Percentiles rank a stretch among this genome's conserved stretches.
These are phyloP conservation scores for Ciconia boyciana DNA, from an alignment of 2,113 vertebrate species.

Conservation along the genomic window DNA sequence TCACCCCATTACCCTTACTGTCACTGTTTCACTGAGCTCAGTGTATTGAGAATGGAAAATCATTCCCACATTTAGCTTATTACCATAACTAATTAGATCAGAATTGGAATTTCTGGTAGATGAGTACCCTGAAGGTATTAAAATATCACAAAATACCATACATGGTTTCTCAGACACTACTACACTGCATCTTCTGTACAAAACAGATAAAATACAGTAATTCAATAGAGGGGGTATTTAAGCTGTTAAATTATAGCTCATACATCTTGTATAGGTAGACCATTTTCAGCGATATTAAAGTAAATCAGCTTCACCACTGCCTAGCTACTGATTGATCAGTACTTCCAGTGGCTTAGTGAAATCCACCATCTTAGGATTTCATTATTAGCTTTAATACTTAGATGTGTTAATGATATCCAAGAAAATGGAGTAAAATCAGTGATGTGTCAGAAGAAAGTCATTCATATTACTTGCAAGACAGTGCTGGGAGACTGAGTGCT, in stretches of 20 bases:
- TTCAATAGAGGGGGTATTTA: neutral
- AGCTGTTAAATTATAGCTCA: neutral
- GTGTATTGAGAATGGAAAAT: slow-evolving; percentile 16
- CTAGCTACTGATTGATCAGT: neutral
- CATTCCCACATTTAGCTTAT: slow-evolving; percentile 16
- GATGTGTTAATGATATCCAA: neutral
- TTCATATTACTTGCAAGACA: neutral
- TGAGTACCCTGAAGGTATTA: neutral
- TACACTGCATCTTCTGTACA: neutral
- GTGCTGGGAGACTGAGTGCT: neutral
- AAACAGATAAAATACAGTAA: neutral
- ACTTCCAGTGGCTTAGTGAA: neutral
- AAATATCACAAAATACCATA: neutral
- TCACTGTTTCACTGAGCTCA: neutral
- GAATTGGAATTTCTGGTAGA: slow-evolving; percentile 1
- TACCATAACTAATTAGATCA: slow-evolving; percentile 48
- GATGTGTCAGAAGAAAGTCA: neutral
- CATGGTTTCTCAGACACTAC: neutral
- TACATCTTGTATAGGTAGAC: neutral
- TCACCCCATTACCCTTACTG: slow-evolving; percentile 7
- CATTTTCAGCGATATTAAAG: neutral
- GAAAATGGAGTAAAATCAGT: neutral
- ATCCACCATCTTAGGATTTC: neutral
- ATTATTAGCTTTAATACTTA: neutral
- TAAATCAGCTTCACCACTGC: neutral